These are phyloP conservation scores for Drosophila punjabiensis DNA, from an alignment of 1,140 invertebrate species.

Conservation along the genomic window DNA sequence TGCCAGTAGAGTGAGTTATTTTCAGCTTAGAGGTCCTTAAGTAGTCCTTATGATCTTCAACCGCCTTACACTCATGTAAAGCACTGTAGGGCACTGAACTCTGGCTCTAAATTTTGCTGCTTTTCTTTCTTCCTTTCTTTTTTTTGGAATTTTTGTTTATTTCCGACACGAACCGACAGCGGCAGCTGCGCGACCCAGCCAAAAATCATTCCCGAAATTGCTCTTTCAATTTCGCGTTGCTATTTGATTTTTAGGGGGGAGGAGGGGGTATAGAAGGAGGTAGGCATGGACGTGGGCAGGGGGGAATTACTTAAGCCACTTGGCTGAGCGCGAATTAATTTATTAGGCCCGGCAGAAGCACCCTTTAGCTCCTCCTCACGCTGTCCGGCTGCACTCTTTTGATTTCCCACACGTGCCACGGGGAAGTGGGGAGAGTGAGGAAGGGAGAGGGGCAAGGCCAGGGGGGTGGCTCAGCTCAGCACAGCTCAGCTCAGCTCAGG, in stretches of 20 bases:
- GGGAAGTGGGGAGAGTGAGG: too few species aligned
- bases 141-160: slow-evolving; percentile 37
- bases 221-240: slow-evolving; percentile 34
- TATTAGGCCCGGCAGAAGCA: slow-evolving; percentile 24
- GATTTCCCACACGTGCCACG: slow-evolving; percentile 56
- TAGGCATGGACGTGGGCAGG: background rate
- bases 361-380: too few species aligned
- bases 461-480: background rate
- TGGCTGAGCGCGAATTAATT: slow-evolving; percentile 32
- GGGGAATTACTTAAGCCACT: slow-evolving; percentile 34
- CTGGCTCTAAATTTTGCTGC: background rate
- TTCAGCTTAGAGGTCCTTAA: background rate
- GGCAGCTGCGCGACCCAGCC: slow-evolving; percentile 22
- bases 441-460: too few species aligned
- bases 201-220: slow-evolving; percentile 42
- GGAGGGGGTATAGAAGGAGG: too few species aligned
- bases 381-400: slow-evolving; percentile 38
- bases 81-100: slow-evolving; percentile 29
- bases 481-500: slow-evolving; percentile 1
- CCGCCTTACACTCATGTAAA: background rate
- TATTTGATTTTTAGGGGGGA: slow-evolving; percentile 12
- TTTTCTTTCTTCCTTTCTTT: background rate
- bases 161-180: slow-evolving; percentile 48
- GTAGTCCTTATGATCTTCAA: background rate
- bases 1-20: background rate